Conservation (phyloP, 2,888 invertebrate genomes). For the Oscheius sp. region DNA sequence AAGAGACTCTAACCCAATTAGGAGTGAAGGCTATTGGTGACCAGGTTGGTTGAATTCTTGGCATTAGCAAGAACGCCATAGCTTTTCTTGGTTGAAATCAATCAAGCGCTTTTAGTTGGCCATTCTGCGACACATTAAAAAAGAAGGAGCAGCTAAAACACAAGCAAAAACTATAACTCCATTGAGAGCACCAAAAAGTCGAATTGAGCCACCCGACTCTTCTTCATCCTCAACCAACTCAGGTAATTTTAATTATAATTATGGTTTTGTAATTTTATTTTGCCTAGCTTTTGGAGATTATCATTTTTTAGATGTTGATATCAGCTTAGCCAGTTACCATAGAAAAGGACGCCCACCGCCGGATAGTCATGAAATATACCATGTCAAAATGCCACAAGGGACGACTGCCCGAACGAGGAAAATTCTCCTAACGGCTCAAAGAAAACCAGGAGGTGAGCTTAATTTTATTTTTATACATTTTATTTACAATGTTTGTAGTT, state of each 20-base stretch:
- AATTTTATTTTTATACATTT: neutral
- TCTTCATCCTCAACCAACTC: neutral
- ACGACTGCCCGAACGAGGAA: slow-evolving; percentile 51
- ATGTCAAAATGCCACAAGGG: slow-evolving; percentile 64
- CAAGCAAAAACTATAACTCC: neutral
- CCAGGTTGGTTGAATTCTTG: slow-evolving; percentile 38
- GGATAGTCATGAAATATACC: slow-evolving; percentile 63
- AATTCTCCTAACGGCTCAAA: slow-evolving; percentile 53
- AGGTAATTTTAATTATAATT: neutral
- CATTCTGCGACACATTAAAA: neutral
- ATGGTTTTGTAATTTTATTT: neutral
- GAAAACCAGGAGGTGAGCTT: slow-evolving; percentile 41
- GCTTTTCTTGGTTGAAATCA: neutral
- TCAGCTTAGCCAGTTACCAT: slow-evolving; percentile 6
- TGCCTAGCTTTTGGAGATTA: neutral
- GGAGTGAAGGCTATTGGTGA: slow-evolving; percentile 58
- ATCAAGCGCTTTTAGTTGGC: neutral
- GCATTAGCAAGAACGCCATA: too few relatives aligned
- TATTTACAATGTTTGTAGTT: slow-evolving; percentile 35
- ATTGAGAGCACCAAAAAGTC: neutral
- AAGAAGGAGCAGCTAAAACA: neutral
- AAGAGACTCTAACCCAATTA: slow-evolving; percentile 48
- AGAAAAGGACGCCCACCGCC: slow-evolving; percentile 50
- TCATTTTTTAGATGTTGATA: slow-evolving; percentile 6
- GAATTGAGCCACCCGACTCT: slow-evolving; percentile 10